Evolutionary conservation across 2,888 invertebrate species (phyloP).

Genomic region (Eilema griseolum): DNA sequence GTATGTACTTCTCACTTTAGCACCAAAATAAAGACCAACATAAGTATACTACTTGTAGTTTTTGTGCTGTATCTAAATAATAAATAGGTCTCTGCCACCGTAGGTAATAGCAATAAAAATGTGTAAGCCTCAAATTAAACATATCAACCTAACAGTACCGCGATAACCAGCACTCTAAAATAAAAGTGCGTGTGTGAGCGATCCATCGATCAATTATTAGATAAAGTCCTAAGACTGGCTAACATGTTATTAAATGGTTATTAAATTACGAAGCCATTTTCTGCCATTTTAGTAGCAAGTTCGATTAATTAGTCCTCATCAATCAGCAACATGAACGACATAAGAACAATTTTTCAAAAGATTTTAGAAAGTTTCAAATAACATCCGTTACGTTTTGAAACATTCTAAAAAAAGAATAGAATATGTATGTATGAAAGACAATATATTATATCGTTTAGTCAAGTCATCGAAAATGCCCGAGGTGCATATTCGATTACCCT

Average conservation of each 20-base stretch:
- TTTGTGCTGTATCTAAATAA: background rate
- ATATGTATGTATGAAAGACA: background rate
- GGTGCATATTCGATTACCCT: conserved; percentile 2
- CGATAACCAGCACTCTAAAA: conserved; percentile 4
- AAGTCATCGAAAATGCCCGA: background rate
- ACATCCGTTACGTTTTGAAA: background rate
- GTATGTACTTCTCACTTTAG: too few relatives aligned
- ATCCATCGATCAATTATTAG: conserved; percentile 6
- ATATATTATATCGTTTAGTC: conserved; percentile 1
- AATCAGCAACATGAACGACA: background rate
- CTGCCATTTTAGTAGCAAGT: background rate
- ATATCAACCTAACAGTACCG: background rate
- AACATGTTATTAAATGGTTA: background rate
- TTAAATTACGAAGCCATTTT: background rate
- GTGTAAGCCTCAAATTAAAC: conserved; percentile 2
- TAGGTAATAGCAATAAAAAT: background rate
- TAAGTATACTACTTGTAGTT: background rate
- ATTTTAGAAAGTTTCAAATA: conserved; percentile 5
- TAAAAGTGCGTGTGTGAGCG: background rate
- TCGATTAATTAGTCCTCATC: background rate
- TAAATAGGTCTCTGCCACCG: background rate
- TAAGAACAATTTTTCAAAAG: background rate
- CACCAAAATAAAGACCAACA: too few relatives aligned
- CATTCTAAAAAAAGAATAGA: background rate
- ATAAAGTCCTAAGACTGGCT: background rate